Percentiles rank a stretch among this genome's conserved stretches.
These are phyloP conservation scores for Exaiptasia diaphana DNA, from an alignment of 64 coral and sea anemone species.

Conservation along the genomic window DNA sequence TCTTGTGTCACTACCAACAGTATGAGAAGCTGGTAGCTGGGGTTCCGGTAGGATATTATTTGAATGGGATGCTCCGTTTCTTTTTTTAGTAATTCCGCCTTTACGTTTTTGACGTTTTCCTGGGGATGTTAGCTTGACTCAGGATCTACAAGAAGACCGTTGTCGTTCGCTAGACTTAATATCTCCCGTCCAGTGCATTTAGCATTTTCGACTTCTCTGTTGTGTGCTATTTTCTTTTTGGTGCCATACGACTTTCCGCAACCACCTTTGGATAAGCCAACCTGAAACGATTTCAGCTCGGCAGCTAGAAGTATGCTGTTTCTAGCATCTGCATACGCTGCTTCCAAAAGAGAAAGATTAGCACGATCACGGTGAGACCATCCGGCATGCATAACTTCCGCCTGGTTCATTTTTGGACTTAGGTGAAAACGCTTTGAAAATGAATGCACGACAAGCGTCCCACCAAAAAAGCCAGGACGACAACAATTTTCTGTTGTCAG, in stretches of 20 bases:
- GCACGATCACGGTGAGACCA: conserved; percentile 40
- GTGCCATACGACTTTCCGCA: neutral
- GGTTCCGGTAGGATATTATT: neutral
- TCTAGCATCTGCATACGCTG: conserved; percentile 32
- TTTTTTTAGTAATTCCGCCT: neutral
- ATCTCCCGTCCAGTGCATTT: conserved; percentile 2
- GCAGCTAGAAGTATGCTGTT: conserved; percentile 53
- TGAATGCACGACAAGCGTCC: neutral
- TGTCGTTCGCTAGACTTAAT: neutral
- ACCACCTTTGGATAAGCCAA: conserved; percentile 33
- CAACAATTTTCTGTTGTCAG: neutral
- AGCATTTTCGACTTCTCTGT: conserved; percentile 1
- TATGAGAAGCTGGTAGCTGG: too few species aligned
- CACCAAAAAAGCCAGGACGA: neutral
- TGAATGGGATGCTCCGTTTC: neutral
- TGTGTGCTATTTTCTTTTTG: neutral
- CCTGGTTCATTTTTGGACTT: conserved; percentile 39
- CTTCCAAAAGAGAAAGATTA: conserved; percentile 60
- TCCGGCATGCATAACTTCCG: conserved; percentile 57
- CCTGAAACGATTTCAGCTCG: conserved; percentile 36
- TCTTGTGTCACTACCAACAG: too few species aligned
- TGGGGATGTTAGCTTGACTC: conserved; percentile 12
- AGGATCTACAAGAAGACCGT: conserved; percentile 20
- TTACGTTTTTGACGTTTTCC: conserved; percentile 3
- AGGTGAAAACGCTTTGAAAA: neutral